Evolutionary conservation across 2,113 vertebrate species (phyloP).

Genomic region (Calypte anna): DNA sequence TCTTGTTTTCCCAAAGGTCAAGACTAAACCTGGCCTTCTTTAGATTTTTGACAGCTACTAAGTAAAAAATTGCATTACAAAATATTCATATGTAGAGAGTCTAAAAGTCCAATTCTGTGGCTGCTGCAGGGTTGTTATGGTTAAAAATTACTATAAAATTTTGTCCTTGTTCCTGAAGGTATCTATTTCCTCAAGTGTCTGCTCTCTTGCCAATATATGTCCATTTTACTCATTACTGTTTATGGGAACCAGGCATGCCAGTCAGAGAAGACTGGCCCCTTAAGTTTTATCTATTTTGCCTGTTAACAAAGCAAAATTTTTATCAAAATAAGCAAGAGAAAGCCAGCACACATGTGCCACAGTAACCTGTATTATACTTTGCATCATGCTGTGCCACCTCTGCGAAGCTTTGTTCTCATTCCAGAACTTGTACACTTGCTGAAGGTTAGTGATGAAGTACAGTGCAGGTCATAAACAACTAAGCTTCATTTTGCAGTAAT

Average conservation of each 20-base stretch:
- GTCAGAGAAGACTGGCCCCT: background rate
- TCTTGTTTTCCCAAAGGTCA: background rate
- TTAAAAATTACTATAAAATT: background rate
- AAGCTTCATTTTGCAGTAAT: conserved; percentile 20
- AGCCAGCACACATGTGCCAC: conserved; percentile 9
- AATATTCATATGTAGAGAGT: background rate
- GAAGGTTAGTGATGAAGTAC: conserved; percentile 34
- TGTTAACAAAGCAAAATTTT: background rate
- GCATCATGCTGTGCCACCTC: conserved; percentile 1
- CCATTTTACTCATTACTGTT: background rate
- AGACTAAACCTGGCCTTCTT: background rate
- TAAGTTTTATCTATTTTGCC: background rate
- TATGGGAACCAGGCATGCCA: background rate
- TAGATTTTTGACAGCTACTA: background rate
- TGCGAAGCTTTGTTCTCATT: conserved; percentile 21
- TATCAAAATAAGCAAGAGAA: background rate
- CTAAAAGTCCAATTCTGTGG: background rate
- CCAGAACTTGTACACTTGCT: conserved; percentile 14
- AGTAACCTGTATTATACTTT: background rate
- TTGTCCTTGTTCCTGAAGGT: background rate
- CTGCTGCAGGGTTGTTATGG: background rate
- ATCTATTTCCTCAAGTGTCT: background rate
- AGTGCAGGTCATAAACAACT: conserved; percentile 27
- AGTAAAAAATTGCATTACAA: background rate
- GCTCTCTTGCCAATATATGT: background rate